A percentile compares a stretch with the other conserved stretches of the same genome.
Conservation (phyloP, 2,113 vertebrate species). For the Craseonycteris thonglongyai region DNA sequence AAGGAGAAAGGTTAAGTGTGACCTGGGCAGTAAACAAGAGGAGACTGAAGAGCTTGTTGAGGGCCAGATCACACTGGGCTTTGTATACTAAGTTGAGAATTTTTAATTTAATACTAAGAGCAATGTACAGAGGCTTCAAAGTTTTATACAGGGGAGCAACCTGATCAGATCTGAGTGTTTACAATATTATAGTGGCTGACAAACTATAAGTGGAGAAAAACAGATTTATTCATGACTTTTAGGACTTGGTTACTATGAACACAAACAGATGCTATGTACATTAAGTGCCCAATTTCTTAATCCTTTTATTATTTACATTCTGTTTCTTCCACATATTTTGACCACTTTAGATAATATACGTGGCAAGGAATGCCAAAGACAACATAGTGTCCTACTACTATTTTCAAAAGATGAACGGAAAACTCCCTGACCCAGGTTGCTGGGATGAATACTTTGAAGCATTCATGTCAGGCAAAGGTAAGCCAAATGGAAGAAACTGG, state of each 20-base stretch:
- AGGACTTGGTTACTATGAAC: no score
- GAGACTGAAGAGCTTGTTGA: neutral
- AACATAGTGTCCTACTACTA: slow-evolving; percentile 84
- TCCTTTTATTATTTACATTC: neutral
- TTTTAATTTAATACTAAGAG: neutral
- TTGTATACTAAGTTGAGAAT: neutral
- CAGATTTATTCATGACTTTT: neutral
- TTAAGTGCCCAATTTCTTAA: neutral
- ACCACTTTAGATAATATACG: slow-evolving; percentile 78
- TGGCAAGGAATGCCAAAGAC: slow-evolving; percentile 86
- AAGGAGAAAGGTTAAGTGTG: neutral
- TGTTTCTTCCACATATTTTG: neutral
- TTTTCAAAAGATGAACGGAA: slow-evolving; percentile 80
- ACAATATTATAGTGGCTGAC: neutral
- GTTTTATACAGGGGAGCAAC: neutral
- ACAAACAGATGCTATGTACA: neutral
- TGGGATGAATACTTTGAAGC: slow-evolving; percentile 79
- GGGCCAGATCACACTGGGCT: neutral
- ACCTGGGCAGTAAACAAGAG: no score
- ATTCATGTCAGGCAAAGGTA: slow-evolving; percentile 79
- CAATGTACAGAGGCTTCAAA: neutral
- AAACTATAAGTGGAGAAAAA: neutral
- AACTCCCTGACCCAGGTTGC: slow-evolving; percentile 78
- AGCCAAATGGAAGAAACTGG: neutral
- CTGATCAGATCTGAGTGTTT: neutral